A percentile compares a stretch with the other conserved stretches of the same genome.
phyloP scores from a whole-genome alignment of 2,113 vertebrate species.

The Ahaetulla prasina region DNA sequence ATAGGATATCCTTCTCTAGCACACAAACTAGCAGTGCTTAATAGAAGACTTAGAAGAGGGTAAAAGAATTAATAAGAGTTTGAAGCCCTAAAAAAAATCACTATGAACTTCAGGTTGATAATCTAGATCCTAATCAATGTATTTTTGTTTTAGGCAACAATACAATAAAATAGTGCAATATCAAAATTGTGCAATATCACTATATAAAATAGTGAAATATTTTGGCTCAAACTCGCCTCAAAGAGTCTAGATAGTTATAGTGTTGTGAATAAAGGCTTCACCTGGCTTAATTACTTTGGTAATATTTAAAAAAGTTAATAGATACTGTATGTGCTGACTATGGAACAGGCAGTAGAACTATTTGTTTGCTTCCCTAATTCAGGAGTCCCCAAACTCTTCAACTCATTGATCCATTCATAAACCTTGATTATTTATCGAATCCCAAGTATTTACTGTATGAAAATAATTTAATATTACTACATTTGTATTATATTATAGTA shows the following conservation, averaged over 20 bases:
- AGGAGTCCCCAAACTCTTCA: background rate
- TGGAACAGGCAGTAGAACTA: background rate
- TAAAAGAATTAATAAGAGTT: background rate
- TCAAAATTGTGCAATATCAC: too few relatives aligned
- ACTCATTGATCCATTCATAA: background rate
- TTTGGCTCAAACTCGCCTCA: background rate
- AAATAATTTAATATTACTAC: background rate
- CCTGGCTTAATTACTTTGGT: background rate
- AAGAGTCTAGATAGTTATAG: background rate
- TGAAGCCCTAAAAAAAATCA: background rate
- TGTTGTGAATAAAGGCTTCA: background rate
- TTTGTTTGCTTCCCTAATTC: background rate
- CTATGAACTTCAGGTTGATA: background rate
- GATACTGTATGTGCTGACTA: background rate
- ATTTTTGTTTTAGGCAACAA: background rate
- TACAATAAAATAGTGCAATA: background rate
- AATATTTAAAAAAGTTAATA: background rate
- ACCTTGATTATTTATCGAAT: background rate
- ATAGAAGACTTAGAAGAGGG: background rate
- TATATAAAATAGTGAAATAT: too few relatives aligned
- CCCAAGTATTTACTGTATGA: background rate
- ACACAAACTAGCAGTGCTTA: background rate
- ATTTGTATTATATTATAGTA: background rate
- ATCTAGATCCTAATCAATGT: background rate
- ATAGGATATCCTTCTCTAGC: background rate